Conservation (phyloP, 2,113 vertebrate genomes). For the Todiramphus saurophagus region DNA sequence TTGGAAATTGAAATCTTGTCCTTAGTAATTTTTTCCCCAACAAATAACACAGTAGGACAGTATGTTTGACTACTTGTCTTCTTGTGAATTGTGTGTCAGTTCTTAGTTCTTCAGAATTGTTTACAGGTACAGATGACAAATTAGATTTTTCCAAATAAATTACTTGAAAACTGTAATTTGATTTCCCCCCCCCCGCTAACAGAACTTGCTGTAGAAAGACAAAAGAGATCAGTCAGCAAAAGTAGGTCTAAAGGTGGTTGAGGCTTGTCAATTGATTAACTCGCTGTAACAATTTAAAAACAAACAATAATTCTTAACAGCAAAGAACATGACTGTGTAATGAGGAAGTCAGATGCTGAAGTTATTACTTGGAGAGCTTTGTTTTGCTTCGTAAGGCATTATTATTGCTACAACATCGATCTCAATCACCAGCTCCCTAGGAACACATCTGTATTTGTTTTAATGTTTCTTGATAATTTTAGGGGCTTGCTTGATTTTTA, state of each 20-base stretch:
- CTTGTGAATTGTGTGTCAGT: not conserved
- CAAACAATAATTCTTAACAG: not conserved
- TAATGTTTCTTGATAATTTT: not conserved
- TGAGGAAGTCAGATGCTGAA: not conserved
- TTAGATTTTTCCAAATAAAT: not conserved
- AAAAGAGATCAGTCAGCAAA: not conserved
- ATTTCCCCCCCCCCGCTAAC: not conserved
- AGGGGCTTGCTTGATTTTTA: not conserved
- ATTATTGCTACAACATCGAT: not conserved
- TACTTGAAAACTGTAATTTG: not conserved
- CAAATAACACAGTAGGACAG: not conserved
- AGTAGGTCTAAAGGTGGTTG: not conserved
- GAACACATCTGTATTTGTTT: not conserved
- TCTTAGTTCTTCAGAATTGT: not conserved
- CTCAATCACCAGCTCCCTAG: not conserved
- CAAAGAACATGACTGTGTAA: not conserved
- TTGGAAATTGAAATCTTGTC: not conserved
- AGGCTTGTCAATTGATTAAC: not conserved
- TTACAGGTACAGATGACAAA: not conserved
- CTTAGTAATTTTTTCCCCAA: not conserved
- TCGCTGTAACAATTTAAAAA: not conserved
- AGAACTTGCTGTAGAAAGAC: not conserved
- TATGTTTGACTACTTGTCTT: not conserved
- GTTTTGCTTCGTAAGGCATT: not conserved
- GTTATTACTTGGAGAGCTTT: not conserved